A percentile compares a stretch with the other conserved stretches of the same genome.
Evolutionary conservation across 2,113 vertebrate species (phyloP).

Genomic region (Upupa epops): DNA sequence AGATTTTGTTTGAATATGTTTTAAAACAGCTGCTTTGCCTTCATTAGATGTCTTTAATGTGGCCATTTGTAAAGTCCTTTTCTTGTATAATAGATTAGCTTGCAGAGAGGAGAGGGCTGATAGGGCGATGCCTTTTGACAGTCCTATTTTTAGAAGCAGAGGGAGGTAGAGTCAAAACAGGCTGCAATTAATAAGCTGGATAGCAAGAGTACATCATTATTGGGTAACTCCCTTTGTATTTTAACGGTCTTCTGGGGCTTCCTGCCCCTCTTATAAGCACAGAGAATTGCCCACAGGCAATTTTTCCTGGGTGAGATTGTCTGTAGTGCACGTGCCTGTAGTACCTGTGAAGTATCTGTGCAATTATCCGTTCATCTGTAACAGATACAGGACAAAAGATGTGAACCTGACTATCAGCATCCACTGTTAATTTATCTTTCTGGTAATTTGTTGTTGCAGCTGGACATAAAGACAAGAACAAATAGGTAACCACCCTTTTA

Average conservation of each 20-base stretch:
- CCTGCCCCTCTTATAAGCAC: neutral
- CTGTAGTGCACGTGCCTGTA: neutral
- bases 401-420: neutral
- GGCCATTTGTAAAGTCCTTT: constrained; percentile 54
- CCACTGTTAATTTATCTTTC: neutral
- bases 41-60: constrained; percentile 65
- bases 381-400: neutral
- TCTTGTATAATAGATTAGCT: constrained; percentile 55
- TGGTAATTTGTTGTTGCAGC: neutral
- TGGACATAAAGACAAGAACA: neutral
- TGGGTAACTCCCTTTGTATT: constrained; percentile 21
- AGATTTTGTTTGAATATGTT: constrained; percentile 62
- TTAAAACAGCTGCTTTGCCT: constrained; percentile 58
- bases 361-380: neutral
- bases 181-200: constrained; percentile 23
- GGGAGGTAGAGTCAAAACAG: constrained; percentile 18
- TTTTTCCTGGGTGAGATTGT: neutral
- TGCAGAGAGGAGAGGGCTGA: neutral
- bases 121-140: constrained; percentile 25
- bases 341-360: neutral
- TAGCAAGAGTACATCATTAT: neutral
- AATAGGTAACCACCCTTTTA: neutral
- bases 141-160: constrained; percentile 60
- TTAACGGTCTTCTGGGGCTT: neutral
- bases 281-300: neutral